phyloP scores from a whole-genome alignment of 2,113 vertebrate genomes.

The Lonchura striata region DNA sequence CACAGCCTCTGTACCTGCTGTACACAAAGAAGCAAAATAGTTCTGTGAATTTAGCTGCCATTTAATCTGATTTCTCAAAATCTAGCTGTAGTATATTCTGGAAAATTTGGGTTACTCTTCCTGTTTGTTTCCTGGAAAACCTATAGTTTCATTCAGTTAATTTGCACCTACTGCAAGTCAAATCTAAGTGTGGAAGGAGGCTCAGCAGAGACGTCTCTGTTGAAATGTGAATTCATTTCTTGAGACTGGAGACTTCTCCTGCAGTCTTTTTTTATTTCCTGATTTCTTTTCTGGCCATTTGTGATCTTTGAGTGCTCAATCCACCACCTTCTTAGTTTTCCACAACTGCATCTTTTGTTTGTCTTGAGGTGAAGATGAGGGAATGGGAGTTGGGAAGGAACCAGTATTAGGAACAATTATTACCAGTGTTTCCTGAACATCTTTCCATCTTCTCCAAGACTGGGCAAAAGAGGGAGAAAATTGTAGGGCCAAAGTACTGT shows the following conservation, averaged over 20 bases:
- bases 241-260: neutral
- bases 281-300: neutral
- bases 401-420: neutral
- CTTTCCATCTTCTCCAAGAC: neutral
- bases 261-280: neutral
- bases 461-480: neutral
- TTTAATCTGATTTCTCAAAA: conserved; percentile 34
- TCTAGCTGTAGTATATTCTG: neutral
- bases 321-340: neutral
- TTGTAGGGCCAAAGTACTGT: neutral
- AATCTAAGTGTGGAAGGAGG: neutral
- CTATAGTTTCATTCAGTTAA: neutral
- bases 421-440: neutral
- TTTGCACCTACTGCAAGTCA: neutral
- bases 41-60: conserved; percentile 39
- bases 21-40: neutral
- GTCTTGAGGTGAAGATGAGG: neutral
- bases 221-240: neutral
- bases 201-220: neutral
- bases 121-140: conserved; percentile 46
- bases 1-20: neutral
- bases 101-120: conserved; percentile 20
- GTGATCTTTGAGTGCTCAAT: neutral
- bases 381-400: neutral
- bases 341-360: neutral